Evolutionary conservation across 2,888 invertebrate species (phyloP), one percentile per base, ranked within the genome.

Genomic region (Carpatolechia fugitivella): DNA sequence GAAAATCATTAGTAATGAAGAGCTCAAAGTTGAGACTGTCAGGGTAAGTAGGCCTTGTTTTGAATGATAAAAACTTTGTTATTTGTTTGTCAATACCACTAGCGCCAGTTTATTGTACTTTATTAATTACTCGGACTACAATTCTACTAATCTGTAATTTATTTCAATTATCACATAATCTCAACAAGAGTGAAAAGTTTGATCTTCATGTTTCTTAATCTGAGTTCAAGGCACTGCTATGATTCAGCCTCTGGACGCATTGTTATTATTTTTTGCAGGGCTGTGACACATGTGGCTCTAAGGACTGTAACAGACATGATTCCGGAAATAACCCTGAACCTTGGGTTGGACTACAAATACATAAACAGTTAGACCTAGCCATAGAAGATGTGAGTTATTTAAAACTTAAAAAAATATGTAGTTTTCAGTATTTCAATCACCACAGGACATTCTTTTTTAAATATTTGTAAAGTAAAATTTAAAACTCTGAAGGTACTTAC

Each of bases 301-400:
- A 85, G 40, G 85, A 90, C 40, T 94, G 93, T 70, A 81, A 81
- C 52, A 83, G 93, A 47, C 93, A 93, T 77, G 91, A 91, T 63
- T 74, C 86, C 0, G 78, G 77, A 36, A 69, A 80, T 54, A 71
- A 82, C 30, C 69, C 84, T 29, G 91, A 93, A 66, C 95, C 95
- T 52, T 95, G 95, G 95, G 92, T 91, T 52, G 92, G 92, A 57
- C 78, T 95, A 1, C 86, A 90, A 59, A 89, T 96, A 69, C 93
- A 94, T 56, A 91, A 92, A 72, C 93, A 94, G 70, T 88, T 96
- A 56, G 95, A 96, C 79, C 85, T 91, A 68, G 93, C 95, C 31
- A 87, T 96, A 65, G 94, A 95, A 87, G 93, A 94, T 80, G 95
- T 96, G 81, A 90, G 87, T 83, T 53, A n/a, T 24, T 3, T 24